Conservation (phyloP, 2,113 vertebrate species). For the Rhipidura dahli region DNA sequence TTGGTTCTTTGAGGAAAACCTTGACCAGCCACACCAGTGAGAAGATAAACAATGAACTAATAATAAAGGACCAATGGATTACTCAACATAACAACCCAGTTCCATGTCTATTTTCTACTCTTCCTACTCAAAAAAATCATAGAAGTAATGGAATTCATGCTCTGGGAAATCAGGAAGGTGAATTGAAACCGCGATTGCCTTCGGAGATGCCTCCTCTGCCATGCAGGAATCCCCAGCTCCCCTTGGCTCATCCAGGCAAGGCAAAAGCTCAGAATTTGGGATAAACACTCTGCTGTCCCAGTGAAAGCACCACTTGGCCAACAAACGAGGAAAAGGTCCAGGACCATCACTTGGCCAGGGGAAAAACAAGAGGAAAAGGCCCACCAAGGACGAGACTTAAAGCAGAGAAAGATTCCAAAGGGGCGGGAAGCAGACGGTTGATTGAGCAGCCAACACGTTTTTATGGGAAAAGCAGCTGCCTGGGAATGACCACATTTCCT, state of each 20-base stretch:
- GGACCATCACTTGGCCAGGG: background rate
- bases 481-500: background rate
- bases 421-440: background rate
- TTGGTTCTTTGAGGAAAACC: background rate
- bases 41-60: background rate
- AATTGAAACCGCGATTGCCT: rapidly evolving
- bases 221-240: background rate
- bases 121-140: background rate
- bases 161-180: background rate
- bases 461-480: background rate
- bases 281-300: background rate
- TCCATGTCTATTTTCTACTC: background rate
- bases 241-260: background rate
- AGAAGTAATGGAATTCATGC: background rate
- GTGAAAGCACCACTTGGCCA: background rate
- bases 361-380: background rate
- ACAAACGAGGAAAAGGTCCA: background rate
- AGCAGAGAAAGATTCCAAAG: background rate
- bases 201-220: background rate
- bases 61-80: background rate
- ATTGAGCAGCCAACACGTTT: background rate
- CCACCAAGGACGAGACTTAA: background rate
- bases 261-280: background rate
- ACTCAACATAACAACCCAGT: background rate
- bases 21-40: background rate